These are phyloP conservation scores for Penaeus vannamei DNA, from an alignment of 1,140 invertebrate species.

Conservation along the genomic window DNA sequence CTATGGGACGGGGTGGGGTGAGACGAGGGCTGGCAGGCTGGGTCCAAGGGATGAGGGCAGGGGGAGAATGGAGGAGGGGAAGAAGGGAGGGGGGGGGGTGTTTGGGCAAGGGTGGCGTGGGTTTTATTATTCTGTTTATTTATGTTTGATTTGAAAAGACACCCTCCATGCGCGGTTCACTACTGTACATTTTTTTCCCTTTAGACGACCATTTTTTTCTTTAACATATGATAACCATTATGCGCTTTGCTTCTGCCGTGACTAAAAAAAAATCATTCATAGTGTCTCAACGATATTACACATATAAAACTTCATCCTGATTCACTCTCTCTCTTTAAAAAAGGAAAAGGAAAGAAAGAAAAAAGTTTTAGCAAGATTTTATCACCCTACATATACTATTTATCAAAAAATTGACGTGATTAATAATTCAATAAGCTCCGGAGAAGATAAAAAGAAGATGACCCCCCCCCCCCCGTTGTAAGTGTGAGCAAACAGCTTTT, in stretches of 20 bases:
- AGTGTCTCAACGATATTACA: too few relatives aligned
- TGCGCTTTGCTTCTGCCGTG: too few relatives aligned
- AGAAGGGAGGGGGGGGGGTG: neutral
- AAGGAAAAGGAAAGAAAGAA: too few relatives aligned
- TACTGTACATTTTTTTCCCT: too few relatives aligned
- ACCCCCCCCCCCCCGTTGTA: neutral
- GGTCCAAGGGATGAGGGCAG: neutral
- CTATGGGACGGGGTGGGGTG: neutral
- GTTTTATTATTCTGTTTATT: constrained; percentile 27
- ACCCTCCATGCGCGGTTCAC: neutral
- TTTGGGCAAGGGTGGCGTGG: neutral
- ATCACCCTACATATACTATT: too few relatives aligned
- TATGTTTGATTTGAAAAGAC: neutral
- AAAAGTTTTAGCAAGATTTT: too few relatives aligned
- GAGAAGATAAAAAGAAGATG: too few relatives aligned
- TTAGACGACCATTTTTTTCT: neutral
- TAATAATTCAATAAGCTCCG: too few relatives aligned
- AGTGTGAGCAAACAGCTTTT: constrained; percentile 41
- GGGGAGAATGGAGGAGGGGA: neutral
- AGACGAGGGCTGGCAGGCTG: neutral
- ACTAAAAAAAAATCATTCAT: too few relatives aligned
- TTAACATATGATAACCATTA: neutral
- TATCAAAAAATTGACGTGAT: too few relatives aligned
- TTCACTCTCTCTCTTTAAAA: too few relatives aligned
- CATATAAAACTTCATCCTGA: too few relatives aligned